Base-by-base conservation (phyloP, 2,797 vertebrate species). In the Taeniopygia guttata region DNA sequence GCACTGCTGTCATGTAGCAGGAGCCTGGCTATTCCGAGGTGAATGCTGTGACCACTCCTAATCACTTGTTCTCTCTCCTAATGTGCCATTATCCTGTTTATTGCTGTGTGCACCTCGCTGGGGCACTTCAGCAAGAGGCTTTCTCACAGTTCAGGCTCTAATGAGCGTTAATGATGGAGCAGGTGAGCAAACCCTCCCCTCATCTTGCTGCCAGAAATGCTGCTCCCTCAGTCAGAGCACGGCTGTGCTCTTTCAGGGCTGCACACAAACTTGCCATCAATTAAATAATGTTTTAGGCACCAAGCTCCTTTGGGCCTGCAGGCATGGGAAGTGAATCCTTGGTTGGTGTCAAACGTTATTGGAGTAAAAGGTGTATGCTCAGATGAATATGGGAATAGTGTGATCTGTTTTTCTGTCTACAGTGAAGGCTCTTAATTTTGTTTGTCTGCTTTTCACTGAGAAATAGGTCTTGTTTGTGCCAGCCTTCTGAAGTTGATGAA, bases 391-490 rank as follows among this genome's bases (percentile, higher is more conserved):
- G 82, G 54, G 66, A 59, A 30, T 48, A 40, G n/a, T 29, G 66
- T 67, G 87, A 77, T 80, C 79, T 80, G 68, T 70, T 83, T 94
- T 94, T 78, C 64, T 64, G 54, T 60, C 75, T 75, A 1, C 20
- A 14, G 38, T 48, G 82, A 86, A 75, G 73, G 42, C 56, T 84
- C 38, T 89, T 83, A 75, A 84, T 91, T 89, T 91, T 91, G 56
- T 93, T 84, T 89, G 84, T 77, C 81, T 95, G 78, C 67, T 92
- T 93, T 93, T 89, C 76, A 51, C 87, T 62, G 79, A 84, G 87
- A 89, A 90, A 62, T 66, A 87, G 79, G 79, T 84, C 89, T 94
- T 89, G 73, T 5, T 96, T 95, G 86, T 94, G 79, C 72, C 77
- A 60, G 29, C 60, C 62, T 87, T 85, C 68, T 75, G 58, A 94